A percentile compares a stretch with the other conserved stretches of the same genome.
Evolutionary conservation across 2,888 invertebrate species (phyloP).

Genomic region (Coenonympha glycerion): DNA sequence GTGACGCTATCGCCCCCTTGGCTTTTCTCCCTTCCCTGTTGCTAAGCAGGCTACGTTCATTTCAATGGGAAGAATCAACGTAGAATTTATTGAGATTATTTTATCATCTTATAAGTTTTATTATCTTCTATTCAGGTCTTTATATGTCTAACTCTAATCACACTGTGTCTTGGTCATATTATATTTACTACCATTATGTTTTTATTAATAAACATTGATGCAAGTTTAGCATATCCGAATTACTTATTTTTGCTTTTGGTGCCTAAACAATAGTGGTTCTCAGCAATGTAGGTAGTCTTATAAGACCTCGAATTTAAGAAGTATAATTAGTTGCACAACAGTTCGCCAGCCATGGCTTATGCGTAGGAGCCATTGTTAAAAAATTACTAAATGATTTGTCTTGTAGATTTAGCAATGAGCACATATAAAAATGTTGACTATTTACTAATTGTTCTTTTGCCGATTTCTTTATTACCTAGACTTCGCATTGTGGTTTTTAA

Average conservation of each 20-base stretch:
- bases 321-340: not conserved
- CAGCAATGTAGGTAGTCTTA: constrained; percentile 9
- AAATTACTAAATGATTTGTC: not conserved
- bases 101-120: not conserved
- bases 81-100: not conserved
- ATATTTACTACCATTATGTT: no score
- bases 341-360: not conserved
- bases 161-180: no score
- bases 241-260: not conserved
- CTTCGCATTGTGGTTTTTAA: no score
- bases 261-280: constrained; percentile 7
- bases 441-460: no score
- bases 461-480: no score
- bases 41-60: not conserved
- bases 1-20: constrained; percentile 54
- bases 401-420: no score
- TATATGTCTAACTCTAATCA: not conserved
- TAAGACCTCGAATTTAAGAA: not conserved
- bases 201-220: no score
- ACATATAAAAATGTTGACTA: not conserved
- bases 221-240: not conserved
- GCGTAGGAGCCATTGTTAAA: not conserved
- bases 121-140: not conserved
- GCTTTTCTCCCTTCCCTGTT: constrained; percentile 31
- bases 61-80: not conserved